Evolutionary conservation across 1,140 invertebrate genomes (phyloP), one percentile per base, ranked within the genome.

Genomic region (Sarcophaga bullata): DNA sequence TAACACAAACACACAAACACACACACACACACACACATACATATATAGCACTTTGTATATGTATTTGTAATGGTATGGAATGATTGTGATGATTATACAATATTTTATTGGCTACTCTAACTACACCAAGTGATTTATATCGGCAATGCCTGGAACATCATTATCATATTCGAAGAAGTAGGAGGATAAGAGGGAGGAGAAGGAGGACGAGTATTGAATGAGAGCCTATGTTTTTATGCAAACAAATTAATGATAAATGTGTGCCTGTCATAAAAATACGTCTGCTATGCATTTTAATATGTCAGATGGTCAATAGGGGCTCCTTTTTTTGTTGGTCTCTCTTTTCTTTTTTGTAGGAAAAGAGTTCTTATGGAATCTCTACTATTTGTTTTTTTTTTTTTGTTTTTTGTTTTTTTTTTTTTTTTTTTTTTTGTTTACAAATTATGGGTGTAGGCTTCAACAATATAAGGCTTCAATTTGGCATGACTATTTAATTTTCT

Each of bases 181-280:
- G 3, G n/a, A 25, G 15, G 15, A 11, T 10, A 25, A 37, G 13
- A 47, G 3, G n/a, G 15, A 11, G 19, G 19, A 37, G 13, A 47
- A 10, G n/a, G 75, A 68, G 8, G 17, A 68, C 0, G 5, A 25
- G 15, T 4, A 37, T 72, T 72, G 13, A 9, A 8, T 72, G 17
- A 17, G 37, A 72, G 17, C 52, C 17, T 50, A 19, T 78, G n/a
- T 17, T 78, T 49, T 52, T 78, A 50, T 46, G 19, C 19, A 68
- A 68, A 78, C 17, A 78, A 52, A 25, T 78, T 50, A 78, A 78
- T 78, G 75, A 78, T 78, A 78, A 78, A 78, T 78, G 75, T 78
- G 75, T 50, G 75, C n/a, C 48, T 78, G 75, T 78, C 75, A 78
- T 78, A 78, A 78, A 78, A 76, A 78, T 78, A 19, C 75, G 9